Evolutionary conservation across 2,888 invertebrate genomes (phyloP), one percentile per base, ranked within the genome.

Genomic region (Scaptomyza tumidula): DNA sequence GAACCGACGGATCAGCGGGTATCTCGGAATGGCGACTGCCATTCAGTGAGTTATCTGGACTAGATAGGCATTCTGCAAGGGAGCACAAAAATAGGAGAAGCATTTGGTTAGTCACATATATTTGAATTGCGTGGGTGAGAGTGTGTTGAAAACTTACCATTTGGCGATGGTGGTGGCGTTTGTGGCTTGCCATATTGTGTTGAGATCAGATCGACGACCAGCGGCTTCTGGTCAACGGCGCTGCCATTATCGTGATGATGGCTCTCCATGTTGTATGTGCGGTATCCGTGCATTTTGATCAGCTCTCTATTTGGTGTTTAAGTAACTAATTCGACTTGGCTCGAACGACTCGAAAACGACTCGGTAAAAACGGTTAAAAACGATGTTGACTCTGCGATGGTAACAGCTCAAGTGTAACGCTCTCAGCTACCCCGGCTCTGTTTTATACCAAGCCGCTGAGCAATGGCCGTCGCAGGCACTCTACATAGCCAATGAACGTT

Each of bases 1-100:
- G 94, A 80, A 96, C 95, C 81, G 95, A 95, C 14, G 94, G 94
- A 86, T 95, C 95, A 67, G 92, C 92, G 39, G 92, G 92, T 5
- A 91, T 91, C 86, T 92, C 90, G 0, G 89, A 87, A 57, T 86
- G 81, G 60, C 90, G 91, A 53, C 90, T 90, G 73, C 90, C 87
- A 46, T 90, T 89, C 55, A 92, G 71, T 6, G 90, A 91, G 57
- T 88, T 90, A 62, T 91, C 90, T 4, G 93, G 93, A 78, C 93
- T 93, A 33, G 90, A 90, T 19, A 91, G 86, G 65, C 93, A 93
- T 75, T 93, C 93, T 93, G 83, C 41, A 91, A 60, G 2, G 10
- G 13, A 9, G 7, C 39, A n/a, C 6, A 14, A 37, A 7, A 27
- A 11, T 14, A 13, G 13, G 41, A 33, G 29, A 27, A 14, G 4